Conservation (phyloP, 2,113 vertebrate species). For the Channa maculata region DNA sequence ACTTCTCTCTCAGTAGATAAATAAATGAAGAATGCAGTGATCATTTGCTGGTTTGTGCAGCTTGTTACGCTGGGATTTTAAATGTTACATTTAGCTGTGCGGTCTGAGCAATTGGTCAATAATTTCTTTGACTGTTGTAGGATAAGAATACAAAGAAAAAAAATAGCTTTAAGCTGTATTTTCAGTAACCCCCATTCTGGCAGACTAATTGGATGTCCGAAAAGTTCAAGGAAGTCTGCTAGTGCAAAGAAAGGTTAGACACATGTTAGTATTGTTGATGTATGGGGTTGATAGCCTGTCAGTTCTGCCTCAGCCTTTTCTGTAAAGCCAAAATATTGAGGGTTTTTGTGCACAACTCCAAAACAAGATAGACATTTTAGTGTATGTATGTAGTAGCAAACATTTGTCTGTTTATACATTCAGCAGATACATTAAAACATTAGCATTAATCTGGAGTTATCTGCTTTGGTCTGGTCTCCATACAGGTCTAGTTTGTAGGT, state of each 20-base stretch:
- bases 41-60: slow-evolving; percentile 22
- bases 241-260: neutral
- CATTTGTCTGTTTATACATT: neutral
- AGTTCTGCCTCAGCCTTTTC: neutral
- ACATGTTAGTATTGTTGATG: slow-evolving; percentile 1
- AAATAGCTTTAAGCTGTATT: slow-evolving; percentile 9
- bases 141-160: slow-evolving; percentile 3
- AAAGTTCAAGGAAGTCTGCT: neutral
- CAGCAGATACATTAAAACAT: neutral
- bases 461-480: neutral
- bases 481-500: neutral
- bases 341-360: neutral
- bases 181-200: neutral
- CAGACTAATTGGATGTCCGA: slow-evolving; percentile 13
- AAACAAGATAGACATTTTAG: neutral
- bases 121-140: slow-evolving; percentile 12
- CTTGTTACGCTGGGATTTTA: slow-evolving; percentile 36
- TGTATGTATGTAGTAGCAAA: neutral
- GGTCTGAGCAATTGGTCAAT: neutral
- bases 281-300: neutral
- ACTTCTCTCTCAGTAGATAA: neutral
- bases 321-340: neutral
- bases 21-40: slow-evolving; percentile 27
- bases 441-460: slow-evolving; percentile 22
- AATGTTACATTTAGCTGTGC: neutral